Base-by-base conservation (phyloP, 2,113 vertebrate genomes). In the Jacana jacana region DNA sequence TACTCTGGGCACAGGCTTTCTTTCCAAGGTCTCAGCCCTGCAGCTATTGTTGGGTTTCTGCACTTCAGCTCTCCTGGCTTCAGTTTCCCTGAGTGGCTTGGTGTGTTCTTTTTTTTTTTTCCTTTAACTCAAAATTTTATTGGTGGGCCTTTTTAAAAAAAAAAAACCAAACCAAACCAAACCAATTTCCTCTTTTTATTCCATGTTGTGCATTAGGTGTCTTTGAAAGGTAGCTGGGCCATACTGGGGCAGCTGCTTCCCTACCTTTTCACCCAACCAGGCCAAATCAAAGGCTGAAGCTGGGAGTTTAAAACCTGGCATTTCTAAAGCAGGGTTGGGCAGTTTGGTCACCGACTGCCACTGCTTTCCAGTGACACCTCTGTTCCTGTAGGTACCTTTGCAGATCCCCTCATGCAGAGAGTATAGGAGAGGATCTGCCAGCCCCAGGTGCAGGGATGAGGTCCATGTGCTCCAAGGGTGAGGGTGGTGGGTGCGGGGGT, bases 121-220 rank as follows among this genome's bases (percentile, higher is more conserved):
- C 9, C 19, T 58, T 52, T 15, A 40, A 31, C n/a, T 19, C 39
- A 79, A 5, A 25, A 37, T 79, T 49, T 61, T 55, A 61, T n/a
- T 48, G 11, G 48, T 24, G 30, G 54, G 35, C 7, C 33, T 30
- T 44, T 33, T 52, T 16, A 31, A 55, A 49, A 58, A n/a, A 65
- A 33, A 19, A 17, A 20, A 4, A 49, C 54, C 31, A 65, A 33
- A 19, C 14, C 17, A 4, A 49, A 57, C n/a, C n/a, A n/a, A n/a
- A n/a, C n/a, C 4, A 4, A 39, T 64, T 85, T 42, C 39, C 57
- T 40, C 28, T 44, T n/a, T 66, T 17, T 20, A 10, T 81, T 52
- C 37, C 20, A 0, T 1, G 39, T 6, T 7, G 14, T 3, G 19
- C 1, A 4, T 8, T 3, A 16, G 35, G 9, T 58, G 4, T 49